Evolutionary conservation across 2,113 vertebrate genomes (phyloP).

Genomic region (Axis porcinus): DNA sequence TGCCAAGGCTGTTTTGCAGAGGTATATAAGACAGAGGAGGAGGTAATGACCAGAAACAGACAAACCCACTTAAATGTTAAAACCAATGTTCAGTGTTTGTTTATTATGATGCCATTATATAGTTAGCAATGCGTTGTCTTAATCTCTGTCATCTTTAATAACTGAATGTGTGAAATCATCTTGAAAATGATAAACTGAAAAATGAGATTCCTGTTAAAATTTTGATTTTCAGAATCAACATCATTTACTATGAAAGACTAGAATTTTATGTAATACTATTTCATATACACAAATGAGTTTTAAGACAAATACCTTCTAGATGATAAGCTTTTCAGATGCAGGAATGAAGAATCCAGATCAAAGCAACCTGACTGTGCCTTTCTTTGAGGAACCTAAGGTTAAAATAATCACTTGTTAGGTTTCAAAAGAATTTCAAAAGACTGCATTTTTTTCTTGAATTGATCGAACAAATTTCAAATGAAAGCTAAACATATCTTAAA

Average conservation of each 20-base stretch:
- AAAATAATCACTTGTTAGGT: slow-evolving; percentile 37
- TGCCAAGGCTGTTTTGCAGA: background rate
- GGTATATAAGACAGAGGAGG: background rate
- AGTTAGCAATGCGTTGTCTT: background rate
- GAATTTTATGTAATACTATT: background rate
- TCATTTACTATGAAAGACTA: background rate
- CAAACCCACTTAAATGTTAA: background rate
- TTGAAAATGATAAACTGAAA: background rate
- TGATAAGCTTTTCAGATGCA: slow-evolving; percentile 89
- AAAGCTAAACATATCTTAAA: background rate
- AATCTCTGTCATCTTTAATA: background rate
- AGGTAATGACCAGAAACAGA: background rate
- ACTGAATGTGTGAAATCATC: background rate
- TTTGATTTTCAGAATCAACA: background rate
- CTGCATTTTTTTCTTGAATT: slow-evolving; percentile 9
- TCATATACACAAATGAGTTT: background rate
- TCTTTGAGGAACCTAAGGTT: slow-evolving; percentile 95
- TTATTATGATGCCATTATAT: background rate
- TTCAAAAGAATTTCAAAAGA: background rate
- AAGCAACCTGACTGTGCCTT: slow-evolving; percentile 95
- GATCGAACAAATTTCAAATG: background rate
- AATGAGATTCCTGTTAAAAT: background rate
- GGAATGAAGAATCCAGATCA: slow-evolving; percentile 93
- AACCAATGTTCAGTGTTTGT: background rate
- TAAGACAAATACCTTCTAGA: slow-evolving; percentile 86